phyloP scores from a whole-genome alignment of 1,140 invertebrate genomes.

The Euura saliciscinereae region DNA sequence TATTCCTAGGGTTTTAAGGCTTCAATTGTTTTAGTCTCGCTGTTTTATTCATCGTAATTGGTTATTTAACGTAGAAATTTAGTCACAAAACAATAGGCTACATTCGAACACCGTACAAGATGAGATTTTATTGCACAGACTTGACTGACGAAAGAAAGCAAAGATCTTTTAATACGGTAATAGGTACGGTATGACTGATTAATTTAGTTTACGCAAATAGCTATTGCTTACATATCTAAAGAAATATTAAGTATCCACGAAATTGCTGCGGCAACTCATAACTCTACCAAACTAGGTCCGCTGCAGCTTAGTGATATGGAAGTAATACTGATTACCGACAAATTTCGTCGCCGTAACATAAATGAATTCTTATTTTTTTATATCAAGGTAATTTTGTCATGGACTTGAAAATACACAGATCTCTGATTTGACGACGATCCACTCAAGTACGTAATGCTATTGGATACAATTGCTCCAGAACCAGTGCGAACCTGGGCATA shows the following conservation, averaged over 20 bases:
- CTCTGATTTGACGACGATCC: not conserved
- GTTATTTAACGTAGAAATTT: not conserved
- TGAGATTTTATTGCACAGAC: no score
- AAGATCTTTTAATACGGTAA: no score
- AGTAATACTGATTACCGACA: slow-evolving; percentile 38
- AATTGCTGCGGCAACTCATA: no score
- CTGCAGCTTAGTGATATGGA: no score
- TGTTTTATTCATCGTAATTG: not conserved
- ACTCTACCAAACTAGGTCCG: no score
- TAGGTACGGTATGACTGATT: no score
- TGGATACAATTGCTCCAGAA: slow-evolving; percentile 57
- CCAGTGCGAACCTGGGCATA: slow-evolving; percentile 58
- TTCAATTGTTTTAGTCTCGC: not conserved
- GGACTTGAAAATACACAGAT: slow-evolving; percentile 9
- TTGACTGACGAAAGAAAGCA: no score
- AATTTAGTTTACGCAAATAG: no score
- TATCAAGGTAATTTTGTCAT: slow-evolving; percentile 26
- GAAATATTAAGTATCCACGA: no score
- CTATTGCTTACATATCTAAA: no score
- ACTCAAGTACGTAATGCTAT: slow-evolving; percentile 22
- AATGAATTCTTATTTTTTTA: slow-evolving; percentile 15
- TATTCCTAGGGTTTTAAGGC: not conserved
- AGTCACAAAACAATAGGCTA: not conserved
- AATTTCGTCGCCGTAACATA: slow-evolving; percentile 33
- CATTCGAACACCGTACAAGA: not conserved